Conservation (phyloP, 2,888 invertebrate species). For the Caenorhabditis sp. region DNA sequence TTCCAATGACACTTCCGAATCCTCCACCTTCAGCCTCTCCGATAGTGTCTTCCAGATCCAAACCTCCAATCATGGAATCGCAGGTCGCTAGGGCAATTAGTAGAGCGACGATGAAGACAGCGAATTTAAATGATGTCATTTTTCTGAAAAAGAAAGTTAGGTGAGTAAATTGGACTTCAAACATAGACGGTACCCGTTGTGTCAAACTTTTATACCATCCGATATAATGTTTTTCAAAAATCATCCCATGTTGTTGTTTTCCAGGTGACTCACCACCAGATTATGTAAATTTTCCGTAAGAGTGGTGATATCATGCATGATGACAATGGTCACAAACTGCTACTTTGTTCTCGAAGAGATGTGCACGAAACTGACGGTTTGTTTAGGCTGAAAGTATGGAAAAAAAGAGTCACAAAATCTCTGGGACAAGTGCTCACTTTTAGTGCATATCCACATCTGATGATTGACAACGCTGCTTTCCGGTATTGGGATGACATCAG, state of each 20-base stretch:
- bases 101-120: not conserved
- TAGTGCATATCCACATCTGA: not conserved
- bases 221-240: not conserved
- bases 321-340: too few species aligned
- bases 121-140: not conserved
- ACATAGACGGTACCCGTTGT: too few species aligned
- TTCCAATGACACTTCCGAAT: not conserved
- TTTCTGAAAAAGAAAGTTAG: not conserved
- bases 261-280: too few species aligned
- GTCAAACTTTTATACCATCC: not conserved
- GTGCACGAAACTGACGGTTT: too few species aligned
- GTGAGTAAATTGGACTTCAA: too few species aligned
- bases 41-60: not conserved
- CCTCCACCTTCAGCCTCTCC: constrained; percentile 1
- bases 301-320: too few species aligned
- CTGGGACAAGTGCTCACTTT: not conserved
- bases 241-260: not conserved
- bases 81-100: not conserved
- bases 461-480: not conserved
- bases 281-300: too few species aligned
- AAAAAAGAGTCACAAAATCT: not conserved
- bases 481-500: not conserved
- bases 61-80: not conserved
- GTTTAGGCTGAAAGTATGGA: not conserved
- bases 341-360: too few species aligned